Conservation (phyloP, 2,113 vertebrate species). For the Pelusios castaneus region DNA sequence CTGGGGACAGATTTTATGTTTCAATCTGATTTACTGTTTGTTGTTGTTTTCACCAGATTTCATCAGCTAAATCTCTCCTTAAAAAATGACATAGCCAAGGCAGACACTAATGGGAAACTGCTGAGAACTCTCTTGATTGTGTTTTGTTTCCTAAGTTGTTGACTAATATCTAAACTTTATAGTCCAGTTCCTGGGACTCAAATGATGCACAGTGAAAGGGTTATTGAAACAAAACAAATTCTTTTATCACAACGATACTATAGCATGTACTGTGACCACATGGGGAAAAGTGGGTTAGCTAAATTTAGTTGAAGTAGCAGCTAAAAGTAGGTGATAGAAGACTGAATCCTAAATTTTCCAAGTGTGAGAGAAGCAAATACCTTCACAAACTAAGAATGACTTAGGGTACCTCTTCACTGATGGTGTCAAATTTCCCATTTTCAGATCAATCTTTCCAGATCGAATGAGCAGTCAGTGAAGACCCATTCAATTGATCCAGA, state of each 20-base stretch:
- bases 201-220: slow-evolving; percentile 10
- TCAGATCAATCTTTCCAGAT: too few species aligned
- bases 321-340: slow-evolving; percentile 18
- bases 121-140: not conserved
- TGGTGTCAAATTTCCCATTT: too few species aligned
- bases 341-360: slow-evolving; percentile 14
- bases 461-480: too few species aligned
- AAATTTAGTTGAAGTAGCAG: slow-evolving; percentile 30
- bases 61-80: slow-evolving; percentile 23
- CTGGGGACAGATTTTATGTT: slow-evolving; percentile 35
- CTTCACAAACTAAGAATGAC: slow-evolving; percentile 2
- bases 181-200: not conserved
- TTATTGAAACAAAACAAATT: not conserved
- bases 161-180: slow-evolving; percentile 8
- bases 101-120: not conserved
- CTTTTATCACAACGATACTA: not conserved
- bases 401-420: not conserved
- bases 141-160: slow-evolving; percentile 11
- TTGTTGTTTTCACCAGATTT: not conserved
- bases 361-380: slow-evolving; percentile 20
- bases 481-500: too few species aligned
- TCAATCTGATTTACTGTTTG: slow-evolving; percentile 15
- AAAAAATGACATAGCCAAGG: not conserved
- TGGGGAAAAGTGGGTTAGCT: slow-evolving; percentile 2
- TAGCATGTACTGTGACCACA: not conserved